Evolutionary conservation across 2,888 invertebrate species (phyloP).

Genomic region (Priocnemis perturbator): DNA sequence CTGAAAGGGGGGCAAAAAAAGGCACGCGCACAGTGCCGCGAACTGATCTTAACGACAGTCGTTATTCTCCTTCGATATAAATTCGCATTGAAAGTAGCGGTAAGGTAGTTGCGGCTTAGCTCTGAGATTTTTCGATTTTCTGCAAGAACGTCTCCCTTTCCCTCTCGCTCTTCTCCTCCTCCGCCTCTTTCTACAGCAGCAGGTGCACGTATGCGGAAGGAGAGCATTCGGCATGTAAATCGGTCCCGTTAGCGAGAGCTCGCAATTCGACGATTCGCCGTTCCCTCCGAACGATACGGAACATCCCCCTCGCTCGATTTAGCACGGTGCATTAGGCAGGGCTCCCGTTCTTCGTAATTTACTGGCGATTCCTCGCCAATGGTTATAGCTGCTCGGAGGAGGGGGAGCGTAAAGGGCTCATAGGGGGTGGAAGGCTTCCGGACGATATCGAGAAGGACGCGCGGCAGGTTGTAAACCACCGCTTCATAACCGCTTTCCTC

Average conservation of each 20-base stretch:
- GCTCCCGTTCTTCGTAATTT: constrained; percentile 35
- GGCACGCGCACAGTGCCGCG: too few species aligned
- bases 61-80: too few species aligned
- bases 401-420: not conserved
- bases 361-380: constrained; percentile 30
- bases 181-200: not conserved
- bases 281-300: constrained; percentile 11
- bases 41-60: too few species aligned
- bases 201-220: not conserved
- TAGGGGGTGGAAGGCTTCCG: too few species aligned
- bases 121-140: not conserved
- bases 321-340: constrained; percentile 28
- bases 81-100: too few species aligned
- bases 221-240: constrained; percentile 9
- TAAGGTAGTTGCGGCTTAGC: too few species aligned
- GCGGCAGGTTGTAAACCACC: too few species aligned
- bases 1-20: too few species aligned
- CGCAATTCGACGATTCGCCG: constrained; percentile 20
- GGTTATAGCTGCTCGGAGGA: constrained; percentile 12
- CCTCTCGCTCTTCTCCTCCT: not conserved
- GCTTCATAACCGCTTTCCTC: too few species aligned
- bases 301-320: constrained; percentile 16
- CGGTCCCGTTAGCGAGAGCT: constrained; percentile 7
- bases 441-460: too few species aligned
- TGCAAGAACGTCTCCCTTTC: not conserved